Evolutionary conservation across 30 jellyfish, hydroid and myxozoan genomes (phyloP).

Genomic region (Cassiopea xamachana): DNA sequence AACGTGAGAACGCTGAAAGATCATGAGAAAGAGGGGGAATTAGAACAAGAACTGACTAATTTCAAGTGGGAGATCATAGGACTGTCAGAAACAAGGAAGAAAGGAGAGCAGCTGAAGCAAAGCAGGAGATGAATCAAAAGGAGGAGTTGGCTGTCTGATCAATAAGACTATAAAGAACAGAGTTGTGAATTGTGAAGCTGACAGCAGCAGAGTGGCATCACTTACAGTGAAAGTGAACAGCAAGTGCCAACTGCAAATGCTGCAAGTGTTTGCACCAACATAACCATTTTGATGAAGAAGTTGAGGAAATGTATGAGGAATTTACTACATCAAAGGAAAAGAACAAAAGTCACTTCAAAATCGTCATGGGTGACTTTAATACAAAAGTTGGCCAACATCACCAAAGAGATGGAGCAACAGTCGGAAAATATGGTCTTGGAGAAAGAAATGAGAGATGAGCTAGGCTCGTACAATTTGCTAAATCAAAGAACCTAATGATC

Average conservation of each 20-base stretch:
- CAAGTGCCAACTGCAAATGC: conserved; percentile 52
- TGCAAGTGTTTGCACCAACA: conserved; percentile 58
- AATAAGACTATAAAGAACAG: conserved; percentile 37
- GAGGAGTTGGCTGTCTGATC: conserved; percentile 49
- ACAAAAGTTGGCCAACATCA: conserved; percentile 53
- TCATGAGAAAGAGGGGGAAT: conserved; percentile 12
- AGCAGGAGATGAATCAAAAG: conserved; percentile 38
- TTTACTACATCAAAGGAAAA: conserved; percentile 19
- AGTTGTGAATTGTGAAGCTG: conserved; percentile 34
- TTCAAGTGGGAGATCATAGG: conserved; percentile 49
- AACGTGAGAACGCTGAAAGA: conserved; percentile 39
- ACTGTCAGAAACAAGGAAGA: conserved; percentile 47
- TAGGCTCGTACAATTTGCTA: conserved; percentile 41
- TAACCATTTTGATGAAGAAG: conserved; percentile 67
- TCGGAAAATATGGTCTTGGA: conserved; percentile 47
- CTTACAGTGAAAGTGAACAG: conserved; percentile 1
- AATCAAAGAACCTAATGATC: conserved; percentile 16
- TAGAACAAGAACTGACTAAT: background rate
- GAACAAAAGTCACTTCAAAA: conserved; percentile 45
- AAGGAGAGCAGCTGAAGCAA: conserved; percentile 55
- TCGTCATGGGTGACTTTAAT: conserved; percentile 37
- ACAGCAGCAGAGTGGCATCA: conserved; percentile 21
- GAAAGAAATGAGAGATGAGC: conserved; percentile 55
- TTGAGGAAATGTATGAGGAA: conserved; percentile 57
- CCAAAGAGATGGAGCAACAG: conserved; percentile 42